Percentiles rank a stretch among this genome's conserved stretches.
These are phyloP conservation scores for Phallusia fumigata DNA, from an alignment of 23 tunicate species.

Conservation along the genomic window DNA sequence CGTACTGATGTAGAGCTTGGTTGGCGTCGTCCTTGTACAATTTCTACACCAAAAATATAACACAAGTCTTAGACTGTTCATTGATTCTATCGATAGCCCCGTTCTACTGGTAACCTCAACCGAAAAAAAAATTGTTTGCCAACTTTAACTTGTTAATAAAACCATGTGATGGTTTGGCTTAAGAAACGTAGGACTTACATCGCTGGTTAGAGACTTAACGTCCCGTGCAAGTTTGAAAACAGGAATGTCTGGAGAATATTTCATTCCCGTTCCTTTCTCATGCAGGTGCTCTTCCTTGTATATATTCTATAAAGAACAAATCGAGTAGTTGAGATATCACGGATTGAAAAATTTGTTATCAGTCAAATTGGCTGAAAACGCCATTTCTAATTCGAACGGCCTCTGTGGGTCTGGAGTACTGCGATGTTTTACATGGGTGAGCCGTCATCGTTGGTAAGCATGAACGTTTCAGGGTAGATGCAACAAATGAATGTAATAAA, in stretches of 20 bases:
- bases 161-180: background rate
- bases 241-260: conserved; percentile 65
- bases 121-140: background rate
- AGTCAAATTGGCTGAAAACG: too few relatives aligned
- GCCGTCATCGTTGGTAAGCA: too few relatives aligned
- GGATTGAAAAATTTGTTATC: too few relatives aligned
- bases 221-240: conserved; percentile 54
- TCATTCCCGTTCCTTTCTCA: conserved; percentile 68
- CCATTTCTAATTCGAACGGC: too few relatives aligned
- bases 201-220: conserved; percentile 52
- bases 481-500: background rate
- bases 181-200: conserved; percentile 41
- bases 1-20: conserved; percentile 48
- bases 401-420: too few relatives aligned
- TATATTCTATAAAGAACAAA: conserved; percentile 38
- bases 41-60: conserved; percentile 24
- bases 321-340: too few relatives aligned
- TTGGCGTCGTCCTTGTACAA: conserved; percentile 71
- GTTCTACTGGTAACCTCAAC: background rate
- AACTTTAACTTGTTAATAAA: background rate
- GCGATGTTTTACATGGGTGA: too few relatives aligned
- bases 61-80: background rate
- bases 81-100: conserved; percentile 42
- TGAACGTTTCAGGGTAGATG: background rate
- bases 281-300: conserved; percentile 63